These are phyloP conservation scores for Euphydryas editha DNA, from an alignment of 2,888 invertebrate species.

Conservation along the genomic window DNA sequence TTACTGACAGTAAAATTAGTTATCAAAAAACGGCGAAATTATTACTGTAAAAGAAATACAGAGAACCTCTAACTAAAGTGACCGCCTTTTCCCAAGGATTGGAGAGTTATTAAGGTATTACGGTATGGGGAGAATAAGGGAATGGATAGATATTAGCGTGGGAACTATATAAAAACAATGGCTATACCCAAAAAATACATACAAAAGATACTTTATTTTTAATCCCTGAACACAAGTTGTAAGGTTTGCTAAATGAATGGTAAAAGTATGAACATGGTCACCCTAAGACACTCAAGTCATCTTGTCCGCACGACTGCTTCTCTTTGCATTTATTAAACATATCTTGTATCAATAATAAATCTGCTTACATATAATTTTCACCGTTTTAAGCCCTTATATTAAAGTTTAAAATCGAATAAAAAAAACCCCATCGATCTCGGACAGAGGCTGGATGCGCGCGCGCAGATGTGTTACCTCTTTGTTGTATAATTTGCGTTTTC, in stretches of 20 bases:
- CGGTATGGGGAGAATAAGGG: no score
- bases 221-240: background rate
- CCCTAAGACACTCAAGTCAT: slow-evolving; percentile 64
- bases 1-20: no score
- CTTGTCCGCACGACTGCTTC: slow-evolving; percentile 70
- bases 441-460: slow-evolving; percentile 54
- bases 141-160: no score
- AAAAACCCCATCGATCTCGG: slow-evolving; percentile 20
- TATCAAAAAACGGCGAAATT: no score
- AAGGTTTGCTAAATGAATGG: slow-evolving; percentile 1
- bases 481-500: slow-evolving; percentile 82
- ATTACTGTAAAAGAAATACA: no score
- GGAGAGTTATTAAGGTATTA: no score
- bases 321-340: slow-evolving; percentile 77
- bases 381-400: slow-evolving; percentile 45
- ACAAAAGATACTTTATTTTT: background rate
- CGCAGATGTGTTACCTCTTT: slow-evolving; percentile 81
- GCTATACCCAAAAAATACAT: background rate
- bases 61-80: no score
- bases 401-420: slow-evolving; percentile 49
- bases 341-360: slow-evolving; percentile 79
- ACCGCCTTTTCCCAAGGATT: no score
- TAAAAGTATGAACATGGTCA: slow-evolving; percentile 49
- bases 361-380: slow-evolving; percentile 50
- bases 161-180: background rate